Evolutionary conservation across 53 echinoderm and acorn worm genomes (phyloP), one percentile per base, ranked within the genome.

Genomic region (Temnopleurus reevesii): DNA sequence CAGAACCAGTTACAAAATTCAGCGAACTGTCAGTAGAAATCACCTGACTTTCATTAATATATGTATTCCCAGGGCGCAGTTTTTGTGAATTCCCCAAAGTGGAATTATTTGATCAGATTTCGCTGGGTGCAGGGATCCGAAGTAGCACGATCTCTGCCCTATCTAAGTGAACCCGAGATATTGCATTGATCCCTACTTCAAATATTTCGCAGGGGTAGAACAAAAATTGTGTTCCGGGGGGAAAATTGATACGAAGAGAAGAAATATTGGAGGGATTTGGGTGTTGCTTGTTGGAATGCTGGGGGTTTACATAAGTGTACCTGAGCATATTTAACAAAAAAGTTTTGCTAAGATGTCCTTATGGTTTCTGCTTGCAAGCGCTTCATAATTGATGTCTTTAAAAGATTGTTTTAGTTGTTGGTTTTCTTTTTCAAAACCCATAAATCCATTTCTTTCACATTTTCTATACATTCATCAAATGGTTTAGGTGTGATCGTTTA

Each of bases 81-180:
- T 87, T 60, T 2, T 23, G n/a, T 17, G 19, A 87, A 87, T 66
- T 19, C 87, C 87, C 87, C 4, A 87, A 66, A 45, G 87, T 87
- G 46, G 46, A 64, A 87, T 87, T 87, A 87, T 66, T 65, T 66
- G 87, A 87, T 87, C 87, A 87, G 65, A 87, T 87, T 87, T 87
- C 87, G 31, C 8, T 25, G 10, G 36, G 44, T 34, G 27, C 45
- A 59, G 36, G 85, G 85, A 60, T 57, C 56, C 56, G 33, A 28
- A 56, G 51, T 56, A 83, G 83, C 83, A 83, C 19, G 83, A 83
- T 55, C 83, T 3, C 83, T 55, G 56, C 54, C 56, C 56, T 55
- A 21, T 35, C 34, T 55, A 7, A n/a, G 19, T 83, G 56, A 83
- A 83, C 83, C 55, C 30, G 4, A 83, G 56, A 83, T 83, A 54